Evolutionary conservation across 2,113 vertebrate species (phyloP), one percentile per base, ranked within the genome.

Genomic region (Pomatorhinus ruficollis): DNA sequence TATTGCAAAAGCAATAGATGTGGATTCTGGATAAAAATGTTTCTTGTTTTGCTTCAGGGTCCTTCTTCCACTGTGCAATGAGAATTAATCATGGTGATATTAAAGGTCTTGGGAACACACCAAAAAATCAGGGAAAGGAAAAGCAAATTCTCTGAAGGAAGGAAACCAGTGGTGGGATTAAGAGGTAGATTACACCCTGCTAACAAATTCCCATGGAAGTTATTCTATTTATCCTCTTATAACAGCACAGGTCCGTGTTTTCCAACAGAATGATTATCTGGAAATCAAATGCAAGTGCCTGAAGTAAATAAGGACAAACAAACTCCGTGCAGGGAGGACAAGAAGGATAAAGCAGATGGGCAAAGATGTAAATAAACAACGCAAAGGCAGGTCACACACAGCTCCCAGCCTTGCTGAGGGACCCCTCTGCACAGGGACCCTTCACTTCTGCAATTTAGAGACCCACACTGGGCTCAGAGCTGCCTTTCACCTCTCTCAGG

Each of bases 221-320:
- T 53, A 50, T 60, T 89, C 50, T 53, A 79, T 90, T 91, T 88
- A 91, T 85, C 70, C 69, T 92, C 60, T 89, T 89, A 77, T 1
- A 95, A 87, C 65, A 33, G 37, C 39, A 61, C 39, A 89, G 42
- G 60, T 84, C 95, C 82, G 33, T 83, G 68, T 78, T 95, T 91
- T 95, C 71, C 60, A 94, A 27, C 64, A 65, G 85, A 96, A 90
- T 82, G 37, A 56, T 94, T 89, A 96, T 79, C 74, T 89, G 74
- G 83, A 85, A 96, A 96, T 88, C 71, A 75, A 95, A 95, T 49
- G 44, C 71, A 50, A 69, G 72, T 61, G 54, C 65, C 77, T 90
- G 89, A 75, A 87, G 52, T 71, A 94, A 95, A 94, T 76, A 81
- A 77, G 61, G 49, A 87, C 60, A 78, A 92, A 90, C 33, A 91